These are phyloP conservation scores for Antheraea pernyi DNA, from an alignment of 1,140 invertebrate species.

Conservation along the genomic window DNA sequence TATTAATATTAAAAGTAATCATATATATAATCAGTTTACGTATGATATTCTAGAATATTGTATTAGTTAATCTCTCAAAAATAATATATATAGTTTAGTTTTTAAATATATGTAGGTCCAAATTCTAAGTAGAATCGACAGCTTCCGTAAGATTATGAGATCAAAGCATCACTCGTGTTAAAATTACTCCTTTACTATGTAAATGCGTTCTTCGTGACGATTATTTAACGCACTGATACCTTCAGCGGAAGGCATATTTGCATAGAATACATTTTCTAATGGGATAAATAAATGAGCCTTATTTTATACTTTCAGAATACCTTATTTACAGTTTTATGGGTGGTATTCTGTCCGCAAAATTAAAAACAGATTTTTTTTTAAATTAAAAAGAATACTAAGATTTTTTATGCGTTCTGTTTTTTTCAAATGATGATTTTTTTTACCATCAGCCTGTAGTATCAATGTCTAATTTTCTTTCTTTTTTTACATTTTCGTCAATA, in stretches of 20 bases:
- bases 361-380: too few species aligned
- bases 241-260: constrained; percentile 10
- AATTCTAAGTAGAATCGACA: background rate
- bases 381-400: too few species aligned
- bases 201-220: background rate
- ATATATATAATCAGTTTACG: too few species aligned
- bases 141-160: background rate
- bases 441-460: too few species aligned
- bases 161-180: background rate
- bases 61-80: background rate
- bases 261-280: constrained; percentile 9
- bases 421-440: too few species aligned
- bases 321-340: background rate
- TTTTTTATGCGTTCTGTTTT: too few species aligned
- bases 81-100: background rate
- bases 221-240: constrained; percentile 8
- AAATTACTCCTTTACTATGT: constrained; percentile 3
- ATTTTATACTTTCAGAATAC: background rate
- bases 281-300: background rate
- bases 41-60: background rate
- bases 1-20: too few species aligned
- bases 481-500: too few species aligned
- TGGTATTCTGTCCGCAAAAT: background rate
- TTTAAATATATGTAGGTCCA: background rate
- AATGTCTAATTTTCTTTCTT: too few species aligned